Evolutionary conservation across 2,888 invertebrate species (phyloP).

Genomic region (Tenthredo notha): DNA sequence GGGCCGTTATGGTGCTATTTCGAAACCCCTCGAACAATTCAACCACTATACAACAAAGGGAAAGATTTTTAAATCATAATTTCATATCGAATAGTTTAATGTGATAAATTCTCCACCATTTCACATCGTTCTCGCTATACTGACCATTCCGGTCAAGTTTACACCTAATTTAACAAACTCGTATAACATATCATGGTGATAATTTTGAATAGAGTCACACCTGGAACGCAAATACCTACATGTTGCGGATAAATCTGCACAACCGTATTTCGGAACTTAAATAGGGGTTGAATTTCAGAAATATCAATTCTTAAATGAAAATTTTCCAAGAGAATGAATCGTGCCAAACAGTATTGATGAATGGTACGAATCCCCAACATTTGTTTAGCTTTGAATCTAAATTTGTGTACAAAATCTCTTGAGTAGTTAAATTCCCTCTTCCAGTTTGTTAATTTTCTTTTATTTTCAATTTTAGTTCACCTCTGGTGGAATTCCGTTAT

Average conservation of each 20-base stretch:
- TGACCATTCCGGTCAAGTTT: constrained; percentile 40
- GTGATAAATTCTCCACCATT: constrained; percentile 6
- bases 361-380: not conserved
- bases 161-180: constrained; percentile 22
- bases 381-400: not conserved
- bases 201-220: not conserved
- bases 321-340: not conserved
- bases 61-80: constrained; percentile 41
- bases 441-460: not conserved
- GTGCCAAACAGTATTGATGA: not conserved
- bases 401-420: too few relatives aligned
- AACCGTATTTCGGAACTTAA: not conserved
- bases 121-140: not conserved
- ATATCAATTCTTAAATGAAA: not conserved
- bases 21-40: not conserved
- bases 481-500: not conserved
- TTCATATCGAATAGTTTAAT: not conserved
- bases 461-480: not conserved
- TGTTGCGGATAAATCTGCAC: not conserved
- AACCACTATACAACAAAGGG: not conserved
- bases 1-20: not conserved
- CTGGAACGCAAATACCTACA: not conserved
- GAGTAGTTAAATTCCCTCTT: not conserved
- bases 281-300: not conserved
- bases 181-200: not conserved